These are phyloP conservation scores for Epizoanthus rinbou DNA, from an alignment of 92 coral and sea anemone genomes.

Conservation along the genomic window DNA sequence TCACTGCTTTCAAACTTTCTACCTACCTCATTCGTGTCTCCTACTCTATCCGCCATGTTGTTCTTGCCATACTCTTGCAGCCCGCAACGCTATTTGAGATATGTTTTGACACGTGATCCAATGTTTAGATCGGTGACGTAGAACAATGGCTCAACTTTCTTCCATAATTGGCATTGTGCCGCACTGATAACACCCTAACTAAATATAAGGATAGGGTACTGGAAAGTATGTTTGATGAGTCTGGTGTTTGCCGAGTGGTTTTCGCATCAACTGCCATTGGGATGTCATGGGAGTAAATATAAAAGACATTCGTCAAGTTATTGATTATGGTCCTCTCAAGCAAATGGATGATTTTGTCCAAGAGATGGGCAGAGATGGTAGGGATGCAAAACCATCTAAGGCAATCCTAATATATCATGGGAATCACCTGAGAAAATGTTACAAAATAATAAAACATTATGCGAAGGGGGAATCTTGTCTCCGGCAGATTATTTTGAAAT, in stretches of 20 bases:
- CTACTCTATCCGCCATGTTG: too few relatives aligned
- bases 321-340: conserved; percentile 60
- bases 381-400: conserved; percentile 42
- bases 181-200: conserved; percentile 18
- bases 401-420: conserved; percentile 43
- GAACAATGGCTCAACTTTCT: too few relatives aligned
- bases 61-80: too few relatives aligned
- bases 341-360: conserved; percentile 58
- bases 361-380: conserved; percentile 62
- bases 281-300: conserved; percentile 53
- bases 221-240: conserved; percentile 24
- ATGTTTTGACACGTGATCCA: too few relatives aligned
- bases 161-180: too few relatives aligned
- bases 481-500: conserved; percentile 42
- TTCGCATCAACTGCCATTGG: conserved; percentile 74
- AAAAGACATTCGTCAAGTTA: conserved; percentile 35
- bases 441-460: conserved; percentile 44
- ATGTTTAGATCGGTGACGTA: too few relatives aligned
- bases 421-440: conserved; percentile 53
- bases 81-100: too few relatives aligned
- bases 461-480: conserved; percentile 34
- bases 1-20: too few relatives aligned
- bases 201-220: conserved; percentile 4
- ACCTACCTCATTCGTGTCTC: too few relatives aligned
- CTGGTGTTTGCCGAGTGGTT: conserved; percentile 55